Evolutionary conservation across 2,797 vertebrate genomes (phyloP).

Genomic region (Sardinella longiceps): DNA sequence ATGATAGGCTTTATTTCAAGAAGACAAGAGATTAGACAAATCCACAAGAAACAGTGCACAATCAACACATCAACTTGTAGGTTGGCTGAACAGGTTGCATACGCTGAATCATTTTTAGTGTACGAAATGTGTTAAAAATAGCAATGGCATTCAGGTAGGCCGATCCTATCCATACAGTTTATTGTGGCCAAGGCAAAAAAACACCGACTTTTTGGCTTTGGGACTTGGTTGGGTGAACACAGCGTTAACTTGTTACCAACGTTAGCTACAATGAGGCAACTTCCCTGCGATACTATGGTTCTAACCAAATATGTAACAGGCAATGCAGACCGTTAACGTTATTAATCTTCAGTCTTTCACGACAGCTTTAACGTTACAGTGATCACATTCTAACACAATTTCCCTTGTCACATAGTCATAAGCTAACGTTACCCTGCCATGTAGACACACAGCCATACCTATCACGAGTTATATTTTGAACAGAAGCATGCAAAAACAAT

Average conservation of each 20-base stretch:
- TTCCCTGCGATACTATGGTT: not conserved
- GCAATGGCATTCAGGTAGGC: no score
- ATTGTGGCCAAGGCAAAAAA: no score
- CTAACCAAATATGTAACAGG: not conserved
- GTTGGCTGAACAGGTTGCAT: no score
- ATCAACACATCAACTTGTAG: no score
- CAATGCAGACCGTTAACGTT: not conserved
- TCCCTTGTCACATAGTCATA: not conserved
- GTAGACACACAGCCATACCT: not conserved
- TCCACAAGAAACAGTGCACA: no score
- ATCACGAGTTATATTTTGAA: not conserved
- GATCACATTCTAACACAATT: not conserved
- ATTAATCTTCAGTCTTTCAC: not conserved
- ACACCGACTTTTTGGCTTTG: not conserved
- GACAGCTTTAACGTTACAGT: not conserved
- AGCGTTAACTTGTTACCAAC: not conserved
- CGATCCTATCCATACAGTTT: no score
- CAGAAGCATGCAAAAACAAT: constrained; percentile 7
- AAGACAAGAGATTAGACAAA: no score
- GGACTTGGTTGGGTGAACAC: not conserved
- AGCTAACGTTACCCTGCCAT: not conserved
- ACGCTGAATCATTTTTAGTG: no score
- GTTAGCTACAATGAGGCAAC: no score
- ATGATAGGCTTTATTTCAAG: not conserved
- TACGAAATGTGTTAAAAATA: no score